Percentiles rank a stretch among this genome's conserved stretches.
phyloP scores from a whole-genome alignment of 2,113 vertebrate species.

The Lutjanus erythropterus region DNA sequence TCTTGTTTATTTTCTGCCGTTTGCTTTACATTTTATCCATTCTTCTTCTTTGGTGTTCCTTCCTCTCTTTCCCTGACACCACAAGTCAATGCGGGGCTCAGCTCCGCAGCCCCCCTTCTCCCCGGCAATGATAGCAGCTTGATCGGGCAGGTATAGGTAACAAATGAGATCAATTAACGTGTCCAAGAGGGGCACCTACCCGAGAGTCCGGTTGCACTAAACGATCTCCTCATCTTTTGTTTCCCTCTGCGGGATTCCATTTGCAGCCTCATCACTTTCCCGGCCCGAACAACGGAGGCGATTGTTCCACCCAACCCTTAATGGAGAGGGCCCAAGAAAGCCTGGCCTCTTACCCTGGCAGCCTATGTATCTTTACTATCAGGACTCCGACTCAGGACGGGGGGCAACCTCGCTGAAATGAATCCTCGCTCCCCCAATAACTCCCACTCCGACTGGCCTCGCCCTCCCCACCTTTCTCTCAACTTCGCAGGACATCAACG shows the following conservation, averaged over 20 bases:
- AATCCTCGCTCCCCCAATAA: slow-evolving; percentile 73
- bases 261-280: slow-evolving; percentile 86
- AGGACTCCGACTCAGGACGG: slow-evolving; percentile 80
- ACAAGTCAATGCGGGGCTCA: slow-evolving; percentile 29
- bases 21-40: background rate
- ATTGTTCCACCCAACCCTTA: slow-evolving; percentile 88
- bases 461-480: slow-evolving; percentile 66
- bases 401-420: slow-evolving; percentile 83
- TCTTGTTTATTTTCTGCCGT: background rate
- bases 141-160: slow-evolving; percentile 95
- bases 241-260: slow-evolving; percentile 88
- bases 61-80: slow-evolving; percentile 76
- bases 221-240: slow-evolving; percentile 90
- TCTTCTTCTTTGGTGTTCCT: slow-evolving; percentile 12
- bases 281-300: slow-evolving; percentile 87
- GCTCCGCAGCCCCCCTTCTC: background rate
- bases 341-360: slow-evolving; percentile 84
- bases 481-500: slow-evolving; percentile 83
- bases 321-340: slow-evolving; percentile 86
- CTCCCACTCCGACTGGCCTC: slow-evolving; percentile 6
- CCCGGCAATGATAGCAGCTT: slow-evolving; percentile 87
- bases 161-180: slow-evolving; percentile 99
- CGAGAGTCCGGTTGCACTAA: slow-evolving; percentile 92
- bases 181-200: slow-evolving; percentile 92
- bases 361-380: slow-evolving; percentile 89